Evolutionary conservation across 35 echinoderm and acorn worm species (phyloP), one percentile per base, ranked within the genome.

Genomic region (Acanthaster planci): DNA sequence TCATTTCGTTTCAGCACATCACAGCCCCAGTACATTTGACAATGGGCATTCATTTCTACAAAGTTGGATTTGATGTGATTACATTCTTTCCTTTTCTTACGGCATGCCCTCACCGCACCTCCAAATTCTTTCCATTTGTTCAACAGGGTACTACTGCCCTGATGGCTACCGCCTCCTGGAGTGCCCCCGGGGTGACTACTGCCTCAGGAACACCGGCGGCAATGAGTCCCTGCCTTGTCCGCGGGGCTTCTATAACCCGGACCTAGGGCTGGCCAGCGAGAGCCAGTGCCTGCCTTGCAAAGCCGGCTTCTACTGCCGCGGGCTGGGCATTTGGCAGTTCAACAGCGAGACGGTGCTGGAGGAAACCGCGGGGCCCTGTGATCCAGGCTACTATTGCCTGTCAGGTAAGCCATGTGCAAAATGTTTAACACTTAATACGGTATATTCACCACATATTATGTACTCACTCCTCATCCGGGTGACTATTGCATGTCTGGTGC

Each of bases 211-310:
- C 40, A 98, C 95, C 10, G 95, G 95, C 30, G 92, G 95, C 50
- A 98, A 98, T 60, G 95, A 90, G 60, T 98, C 91, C 76, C 91
- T 98, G 7, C 95, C 95, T 8, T 98, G 92, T 67, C 95, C 95
- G 1, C 75, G 88, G 15, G 95, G 95, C 15, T 90, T 80, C 22
- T 98, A 98, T 77, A 98, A 98, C 55, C 95, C 95, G 39, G 91
- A 91, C n/a, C 78, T 98, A 26, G 88, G 95, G 5, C 81, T 98
- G 21, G 95, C 88, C 16, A 84, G 88, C 14, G 95, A 88, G 39
- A 92, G 93, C 67, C 88, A 98, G 72, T 97, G 91, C 77, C 88
- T 88, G 38, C 92, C 95, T 2, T 98, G 95, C 80, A 81, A 81
- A 52, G 84, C 88, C 30, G 95, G 95, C 2, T 84, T 88, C 60